Evolutionary conservation across 1,140 invertebrate species (phyloP).

Genomic region (Augochlora pura): DNA sequence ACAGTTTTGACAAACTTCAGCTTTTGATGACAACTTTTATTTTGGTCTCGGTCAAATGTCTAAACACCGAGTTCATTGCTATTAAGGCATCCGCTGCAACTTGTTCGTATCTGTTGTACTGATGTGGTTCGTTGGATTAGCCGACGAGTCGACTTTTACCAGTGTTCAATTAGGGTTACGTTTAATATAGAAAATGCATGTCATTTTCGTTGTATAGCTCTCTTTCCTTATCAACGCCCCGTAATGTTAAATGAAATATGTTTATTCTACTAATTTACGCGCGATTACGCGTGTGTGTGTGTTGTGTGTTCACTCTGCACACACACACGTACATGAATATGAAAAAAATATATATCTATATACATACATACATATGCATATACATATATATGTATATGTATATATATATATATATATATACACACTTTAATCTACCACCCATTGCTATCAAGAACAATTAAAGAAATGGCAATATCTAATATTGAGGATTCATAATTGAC

Average conservation of each 20-base stretch:
- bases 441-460: background rate
- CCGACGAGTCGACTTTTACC: constrained; percentile 25
- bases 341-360: too few species aligned
- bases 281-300: too few species aligned
- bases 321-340: too few species aligned
- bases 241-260: background rate
- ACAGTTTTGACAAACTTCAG: background rate
- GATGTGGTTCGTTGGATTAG: constrained; percentile 1
- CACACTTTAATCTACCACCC: background rate
- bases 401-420: background rate
- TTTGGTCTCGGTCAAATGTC: background rate
- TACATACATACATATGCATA: too few species aligned
- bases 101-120: constrained; percentile 12
- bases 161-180: background rate
- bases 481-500: background rate
- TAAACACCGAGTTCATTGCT: background rate
- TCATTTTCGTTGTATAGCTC: background rate
- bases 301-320: too few species aligned
- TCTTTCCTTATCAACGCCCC: background rate
- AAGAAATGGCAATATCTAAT: background rate
- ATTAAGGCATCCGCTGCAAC: background rate
- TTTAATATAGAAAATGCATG: background rate
- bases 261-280: background rate
- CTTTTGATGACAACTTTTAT: background rate
- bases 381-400: too few species aligned